A percentile compares a stretch with the other conserved stretches of the same genome.
These are phyloP conservation scores for Tonatia bakeri DNA, from an alignment of 2,113 vertebrate species.

Conservation along the genomic window DNA sequence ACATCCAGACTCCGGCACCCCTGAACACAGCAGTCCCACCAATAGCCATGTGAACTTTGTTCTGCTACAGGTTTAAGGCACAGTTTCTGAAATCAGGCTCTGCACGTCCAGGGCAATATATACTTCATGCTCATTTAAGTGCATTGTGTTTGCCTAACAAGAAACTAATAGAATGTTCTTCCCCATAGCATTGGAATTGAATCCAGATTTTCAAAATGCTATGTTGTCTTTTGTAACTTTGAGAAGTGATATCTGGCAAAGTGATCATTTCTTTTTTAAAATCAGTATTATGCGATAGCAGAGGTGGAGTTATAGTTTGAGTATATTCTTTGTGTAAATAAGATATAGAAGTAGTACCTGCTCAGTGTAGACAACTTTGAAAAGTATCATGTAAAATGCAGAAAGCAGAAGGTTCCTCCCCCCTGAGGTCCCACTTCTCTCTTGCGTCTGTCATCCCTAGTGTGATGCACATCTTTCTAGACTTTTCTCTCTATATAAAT, in stretches of 20 bases:
- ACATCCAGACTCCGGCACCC: accelerated
- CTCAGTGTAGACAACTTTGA: background rate
- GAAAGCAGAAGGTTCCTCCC: background rate
- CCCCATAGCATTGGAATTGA: background rate
- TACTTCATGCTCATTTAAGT: background rate
- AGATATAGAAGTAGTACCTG: background rate
- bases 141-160: background rate
- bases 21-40: background rate
- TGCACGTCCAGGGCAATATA: background rate
- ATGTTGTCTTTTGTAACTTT: background rate
- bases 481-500: background rate
- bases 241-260: background rate
- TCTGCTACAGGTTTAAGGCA: constrained; percentile 20
- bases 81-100: constrained; percentile 44
- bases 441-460: background rate
- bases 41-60: background rate
- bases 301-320: background rate
- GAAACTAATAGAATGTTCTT: background rate
- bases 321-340: background rate
- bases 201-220: background rate
- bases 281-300: background rate
- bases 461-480: background rate
- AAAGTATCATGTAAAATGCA: background rate
- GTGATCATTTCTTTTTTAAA: background rate
- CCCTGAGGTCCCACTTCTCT: background rate